Evolutionary conservation across 2,113 vertebrate genomes (phyloP).

Genomic region (Camelus dromedarius): DNA sequence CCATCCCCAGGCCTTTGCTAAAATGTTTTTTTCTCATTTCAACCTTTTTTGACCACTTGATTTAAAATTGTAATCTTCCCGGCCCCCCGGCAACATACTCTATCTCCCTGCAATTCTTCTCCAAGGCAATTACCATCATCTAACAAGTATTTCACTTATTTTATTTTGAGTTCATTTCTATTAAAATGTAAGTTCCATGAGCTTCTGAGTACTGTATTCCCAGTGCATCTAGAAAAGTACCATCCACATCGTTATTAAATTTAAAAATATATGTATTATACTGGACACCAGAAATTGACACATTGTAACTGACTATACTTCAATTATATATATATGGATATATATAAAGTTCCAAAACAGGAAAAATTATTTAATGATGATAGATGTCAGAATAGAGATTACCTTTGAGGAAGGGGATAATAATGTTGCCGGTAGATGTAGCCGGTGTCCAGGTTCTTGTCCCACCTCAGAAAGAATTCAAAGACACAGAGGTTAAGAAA

Average conservation of each 20-base stretch:
- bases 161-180: conserved; percentile 41
- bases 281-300: no score
- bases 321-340: not conserved
- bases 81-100: not conserved
- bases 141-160: conserved; percentile 6
- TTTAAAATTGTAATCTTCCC: not conserved
- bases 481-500: no score
- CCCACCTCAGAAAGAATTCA: no score
- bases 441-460: no score
- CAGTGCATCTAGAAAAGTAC: not conserved
- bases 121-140: not conserved
- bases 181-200: not conserved
- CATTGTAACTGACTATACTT: no score
- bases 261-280: no score
- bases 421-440: no score
- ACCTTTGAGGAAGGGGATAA: not conserved
- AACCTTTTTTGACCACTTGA: conserved; percentile 3
- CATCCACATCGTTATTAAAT: not conserved
- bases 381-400: not conserved
- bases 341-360: not conserved
- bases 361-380: not conserved
- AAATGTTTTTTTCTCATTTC: not conserved
- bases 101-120: not conserved
- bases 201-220: not conserved
- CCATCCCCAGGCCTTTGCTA: not conserved